phyloP scores from a whole-genome alignment of 2,113 vertebrate species.

The Pterocles burchelli region DNA sequence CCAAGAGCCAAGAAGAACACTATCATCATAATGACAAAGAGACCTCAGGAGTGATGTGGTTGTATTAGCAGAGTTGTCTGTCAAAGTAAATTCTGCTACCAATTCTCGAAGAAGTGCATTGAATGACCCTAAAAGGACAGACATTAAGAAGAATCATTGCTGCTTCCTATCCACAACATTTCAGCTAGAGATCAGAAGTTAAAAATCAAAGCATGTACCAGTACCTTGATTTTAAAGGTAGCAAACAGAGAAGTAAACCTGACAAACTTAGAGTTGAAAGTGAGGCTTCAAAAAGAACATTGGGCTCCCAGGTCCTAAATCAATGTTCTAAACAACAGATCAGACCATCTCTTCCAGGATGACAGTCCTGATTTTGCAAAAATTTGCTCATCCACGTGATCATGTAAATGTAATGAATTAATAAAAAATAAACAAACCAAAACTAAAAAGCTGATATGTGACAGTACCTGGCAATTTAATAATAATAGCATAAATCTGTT shows the following conservation, averaged over 20 bases:
- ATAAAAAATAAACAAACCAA: background rate
- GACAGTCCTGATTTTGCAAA: background rate
- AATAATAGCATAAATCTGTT: background rate
- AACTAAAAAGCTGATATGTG: background rate
- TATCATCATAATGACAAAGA: constrained; percentile 97
- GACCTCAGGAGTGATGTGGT: constrained; percentile 96
- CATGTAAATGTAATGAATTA: background rate
- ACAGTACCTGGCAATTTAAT: background rate
- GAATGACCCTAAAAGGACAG: constrained; percentile 84
- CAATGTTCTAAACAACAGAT: background rate
- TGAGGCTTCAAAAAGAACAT: background rate
- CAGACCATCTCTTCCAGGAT: background rate
- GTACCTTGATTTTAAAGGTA: background rate
- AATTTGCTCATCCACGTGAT: background rate
- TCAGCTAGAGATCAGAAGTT: background rate
- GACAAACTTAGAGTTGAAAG: background rate
- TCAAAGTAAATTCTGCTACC: constrained; percentile 97
- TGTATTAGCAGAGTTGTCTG: constrained; percentile 97
- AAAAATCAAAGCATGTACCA: background rate
- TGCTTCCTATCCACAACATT: background rate
- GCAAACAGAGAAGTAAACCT: background rate
- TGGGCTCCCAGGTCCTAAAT: background rate
- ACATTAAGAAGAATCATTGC: background rate
- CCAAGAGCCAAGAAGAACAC: constrained; percentile 99
- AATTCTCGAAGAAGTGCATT: constrained; percentile 94